Conservation (phyloP, 1,140 invertebrate genomes). For the Brachionus rubens region DNA sequence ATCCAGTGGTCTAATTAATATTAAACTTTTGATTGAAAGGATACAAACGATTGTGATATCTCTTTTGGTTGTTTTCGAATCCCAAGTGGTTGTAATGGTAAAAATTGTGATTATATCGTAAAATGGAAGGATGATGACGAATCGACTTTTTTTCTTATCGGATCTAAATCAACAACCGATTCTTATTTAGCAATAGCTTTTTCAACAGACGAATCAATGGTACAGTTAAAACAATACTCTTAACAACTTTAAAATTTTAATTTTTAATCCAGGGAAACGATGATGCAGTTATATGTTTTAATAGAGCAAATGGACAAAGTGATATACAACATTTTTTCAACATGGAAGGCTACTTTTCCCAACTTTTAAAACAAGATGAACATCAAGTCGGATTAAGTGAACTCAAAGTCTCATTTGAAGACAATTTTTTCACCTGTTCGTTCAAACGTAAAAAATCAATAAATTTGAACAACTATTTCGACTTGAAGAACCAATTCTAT, state of each 20-base stretch:
- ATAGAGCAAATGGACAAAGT: too few species aligned
- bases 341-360: not conserved
- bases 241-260: too few species aligned
- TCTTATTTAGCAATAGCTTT: not conserved
- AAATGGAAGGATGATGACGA: not conserved
- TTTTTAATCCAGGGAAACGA: not conserved
- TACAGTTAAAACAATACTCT: too few species aligned
- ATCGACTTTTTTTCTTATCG: not conserved
- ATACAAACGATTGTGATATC: not conserved
- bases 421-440: slow-evolving; percentile 12
- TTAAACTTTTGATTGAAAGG: too few species aligned
- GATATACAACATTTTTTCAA: too few species aligned
- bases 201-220: not conserved
- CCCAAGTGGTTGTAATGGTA: not conserved
- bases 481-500: not conserved
- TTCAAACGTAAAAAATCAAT: slow-evolving; percentile 13
- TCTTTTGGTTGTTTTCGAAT: not conserved
- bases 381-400: not conserved
- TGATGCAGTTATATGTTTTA: not conserved
- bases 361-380: not conserved
- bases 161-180: not conserved
- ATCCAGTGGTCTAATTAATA: too few species aligned
- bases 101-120: not conserved
- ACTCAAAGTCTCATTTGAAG: not conserved
- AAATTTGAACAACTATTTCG: not conserved